A percentile compares a stretch with the other conserved stretches of the same genome.
Evolutionary conservation across 2,888 invertebrate genomes (phyloP).

Genomic region (Platynereis dumerilii): DNA sequence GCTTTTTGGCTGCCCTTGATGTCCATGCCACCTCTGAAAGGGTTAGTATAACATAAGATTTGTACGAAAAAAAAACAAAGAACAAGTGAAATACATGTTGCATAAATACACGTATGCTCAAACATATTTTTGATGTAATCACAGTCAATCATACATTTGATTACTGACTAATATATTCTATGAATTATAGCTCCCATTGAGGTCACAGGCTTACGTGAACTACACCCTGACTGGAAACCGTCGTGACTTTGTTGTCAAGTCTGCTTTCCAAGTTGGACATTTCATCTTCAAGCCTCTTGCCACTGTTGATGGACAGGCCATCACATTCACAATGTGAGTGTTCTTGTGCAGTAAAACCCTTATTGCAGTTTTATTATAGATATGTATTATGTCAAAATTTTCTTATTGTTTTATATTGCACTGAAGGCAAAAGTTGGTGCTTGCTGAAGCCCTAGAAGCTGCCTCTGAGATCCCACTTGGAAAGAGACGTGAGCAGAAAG

Average conservation of each 20-base stretch:
- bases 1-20: slow-evolving; percentile 33
- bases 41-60: not conserved
- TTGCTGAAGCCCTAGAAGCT: too few species aligned
- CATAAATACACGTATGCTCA: not conserved
- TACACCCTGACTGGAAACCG: slow-evolving; percentile 42
- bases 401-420: too few species aligned
- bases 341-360: too few species aligned
- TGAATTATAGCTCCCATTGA: slow-evolving; percentile 23
- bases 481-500: too few species aligned
- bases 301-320: slow-evolving; percentile 44
- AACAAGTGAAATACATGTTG: slow-evolving; percentile 1
- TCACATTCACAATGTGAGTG: slow-evolving; percentile 51
- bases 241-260: slow-evolving; percentile 41
- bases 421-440: too few species aligned
- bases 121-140: too few species aligned
- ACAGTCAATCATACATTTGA: too few species aligned
- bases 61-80: not conserved
- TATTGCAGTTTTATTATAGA: too few species aligned
- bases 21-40: too few species aligned
- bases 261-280: slow-evolving; percentile 41
- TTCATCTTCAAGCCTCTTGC: slow-evolving; percentile 39
- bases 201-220: slow-evolving; percentile 37
- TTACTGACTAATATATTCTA: too few species aligned
- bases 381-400: not conserved
- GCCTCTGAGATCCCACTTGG: too few species aligned